Base-by-base conservation (phyloP, 2,113 vertebrate genomes). In the Perccottus glenii region DNA sequence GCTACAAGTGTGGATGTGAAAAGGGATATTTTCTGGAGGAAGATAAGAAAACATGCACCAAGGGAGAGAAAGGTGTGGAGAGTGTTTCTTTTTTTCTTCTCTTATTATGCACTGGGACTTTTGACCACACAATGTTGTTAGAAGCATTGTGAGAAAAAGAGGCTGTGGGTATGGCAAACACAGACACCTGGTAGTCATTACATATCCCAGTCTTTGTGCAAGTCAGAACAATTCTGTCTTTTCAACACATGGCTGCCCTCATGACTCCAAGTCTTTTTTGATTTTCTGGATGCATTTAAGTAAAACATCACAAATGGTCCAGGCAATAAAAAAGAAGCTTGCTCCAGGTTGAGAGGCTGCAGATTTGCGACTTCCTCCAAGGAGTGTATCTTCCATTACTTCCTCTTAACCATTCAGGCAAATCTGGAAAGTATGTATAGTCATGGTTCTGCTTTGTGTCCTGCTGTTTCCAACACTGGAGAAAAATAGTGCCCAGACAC, bases 1-100 rank as follows among this genome's bases (percentile, higher is more conserved):
- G 96, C 91, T 99, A 95, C 91, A 95, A 90, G 87, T 99, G 98
- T 0, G 94, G 94, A 60, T 99, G 96, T 76, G 92, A 93, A 0
- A 94, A 91, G 40, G 97, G 95, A 57, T 96, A 93, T 11, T 81
- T 91, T 81, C 93, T 91, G 69, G 95, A 95, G 74, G 94, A 94
- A 6, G 94, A 98, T 0, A 94, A 94, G 56, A 94, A 79, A 87
- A 95, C 95, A 0, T 99, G 98, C 91, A 95, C 91, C 82, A 94
- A 91, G 79, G 95, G 92, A 51, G 94, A 96, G 67, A 94, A 92
- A 91, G 95, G 96, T 95, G 90, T 78, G 67, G 19, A 0, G 5
- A n/a, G 11, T 51, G n/a, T 81, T 80, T 75, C 68, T 62, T 74
- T 76, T 57, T 5, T 2, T 35, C 36, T 35, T 27, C 12, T 27